Conservation (phyloP, 2,888 invertebrate species). For the Thyatira batis region DNA sequence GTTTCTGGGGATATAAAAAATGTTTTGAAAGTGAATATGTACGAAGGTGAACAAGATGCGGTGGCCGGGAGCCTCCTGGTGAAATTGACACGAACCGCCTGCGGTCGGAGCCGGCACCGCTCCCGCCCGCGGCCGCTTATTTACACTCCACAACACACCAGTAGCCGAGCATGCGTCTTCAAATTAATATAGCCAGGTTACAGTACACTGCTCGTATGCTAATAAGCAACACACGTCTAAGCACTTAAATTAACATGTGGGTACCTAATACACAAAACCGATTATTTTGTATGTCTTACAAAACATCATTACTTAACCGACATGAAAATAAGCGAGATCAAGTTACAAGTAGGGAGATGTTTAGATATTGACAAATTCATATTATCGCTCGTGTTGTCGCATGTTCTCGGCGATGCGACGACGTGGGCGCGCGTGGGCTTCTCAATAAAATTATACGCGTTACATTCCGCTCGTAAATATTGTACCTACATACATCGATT, state of each 20-base stretch:
- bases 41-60: constrained; percentile 58
- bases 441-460: constrained; percentile 49
- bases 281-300: background rate
- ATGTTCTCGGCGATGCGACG: constrained; percentile 6
- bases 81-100: constrained; percentile 56
- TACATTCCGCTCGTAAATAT: constrained; percentile 49
- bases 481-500: constrained; percentile 48
- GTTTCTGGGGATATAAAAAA: constrained; percentile 38
- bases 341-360: background rate
- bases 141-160: constrained; percentile 2
- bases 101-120: constrained; percentile 43
- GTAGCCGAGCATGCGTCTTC: background rate
- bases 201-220: background rate
- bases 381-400: constrained; percentile 3
- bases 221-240: background rate
- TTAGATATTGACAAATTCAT: constrained; percentile 3
- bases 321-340: background rate
- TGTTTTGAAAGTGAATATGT: constrained; percentile 63
- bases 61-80: constrained; percentile 47
- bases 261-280: background rate
- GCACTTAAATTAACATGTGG: background rate
- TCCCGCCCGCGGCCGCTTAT: constrained; percentile 1
- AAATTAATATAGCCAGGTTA: background rate
- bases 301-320: background rate
- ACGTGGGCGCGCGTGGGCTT: constrained; percentile 33